These are phyloP conservation scores for Leiothrix lutea DNA, from an alignment of 2,113 vertebrate genomes.

Conservation along the genomic window DNA sequence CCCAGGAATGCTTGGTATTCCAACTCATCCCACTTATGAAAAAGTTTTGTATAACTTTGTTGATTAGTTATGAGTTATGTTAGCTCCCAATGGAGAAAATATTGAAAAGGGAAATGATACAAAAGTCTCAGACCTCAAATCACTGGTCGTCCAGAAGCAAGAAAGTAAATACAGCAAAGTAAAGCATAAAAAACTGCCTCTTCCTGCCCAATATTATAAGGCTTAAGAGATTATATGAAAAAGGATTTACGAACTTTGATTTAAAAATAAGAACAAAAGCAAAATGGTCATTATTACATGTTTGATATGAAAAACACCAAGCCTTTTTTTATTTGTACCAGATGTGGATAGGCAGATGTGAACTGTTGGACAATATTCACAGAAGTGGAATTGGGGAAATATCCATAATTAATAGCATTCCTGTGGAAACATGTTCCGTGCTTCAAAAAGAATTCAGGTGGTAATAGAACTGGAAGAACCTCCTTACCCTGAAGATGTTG, in stretches of 20 bases:
- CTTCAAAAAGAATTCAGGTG: slow-evolving; percentile 59
- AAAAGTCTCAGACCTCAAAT: background rate
- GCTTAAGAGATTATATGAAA: slow-evolving; percentile 39
- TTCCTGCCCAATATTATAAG: slow-evolving; percentile 49
- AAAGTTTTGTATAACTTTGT: background rate
- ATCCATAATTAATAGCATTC: slow-evolving; percentile 47
- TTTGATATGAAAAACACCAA: slow-evolving; percentile 18
- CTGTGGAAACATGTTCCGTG: slow-evolving; percentile 16
- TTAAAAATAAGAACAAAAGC: slow-evolving; percentile 55
- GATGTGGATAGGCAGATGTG: slow-evolving; percentile 47
- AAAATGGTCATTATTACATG: slow-evolving; percentile 40
- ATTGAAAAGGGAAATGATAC: background rate
- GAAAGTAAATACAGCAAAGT: background rate
- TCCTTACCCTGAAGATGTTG: slow-evolving; percentile 49
- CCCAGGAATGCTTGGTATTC: background rate
- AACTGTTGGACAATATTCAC: slow-evolving; percentile 7
- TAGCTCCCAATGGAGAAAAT: background rate
- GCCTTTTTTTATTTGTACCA: slow-evolving; percentile 56
- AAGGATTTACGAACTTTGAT: slow-evolving; percentile 49
- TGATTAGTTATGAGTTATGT: background rate
- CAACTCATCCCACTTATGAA: background rate
- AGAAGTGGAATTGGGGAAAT: slow-evolving; percentile 25
- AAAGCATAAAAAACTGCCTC: slow-evolving; percentile 20
- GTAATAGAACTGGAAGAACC: background rate
- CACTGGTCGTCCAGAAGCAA: background rate